Base-by-base conservation (phyloP, 2,113 vertebrate genomes). In the Lepus europaeus region DNA sequence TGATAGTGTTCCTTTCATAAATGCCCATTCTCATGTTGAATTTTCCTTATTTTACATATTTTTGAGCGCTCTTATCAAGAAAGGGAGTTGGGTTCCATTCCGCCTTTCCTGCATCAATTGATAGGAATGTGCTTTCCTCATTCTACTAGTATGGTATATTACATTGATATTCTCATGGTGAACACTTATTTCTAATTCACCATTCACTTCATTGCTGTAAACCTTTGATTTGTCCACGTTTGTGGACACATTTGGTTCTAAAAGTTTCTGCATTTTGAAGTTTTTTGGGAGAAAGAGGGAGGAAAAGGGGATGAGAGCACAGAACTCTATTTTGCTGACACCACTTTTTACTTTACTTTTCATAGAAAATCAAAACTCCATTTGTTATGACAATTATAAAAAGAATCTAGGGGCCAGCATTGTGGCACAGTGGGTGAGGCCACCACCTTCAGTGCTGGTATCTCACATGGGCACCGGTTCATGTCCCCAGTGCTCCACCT, bases 341-440 rank as follows among this genome's bases (percentile, higher is more conserved):
- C 22, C 14, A 63, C 6, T 31, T 33, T 16, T 85, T 77, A 88
- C 76, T 73, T 90, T 72, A 59, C 19, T n/a, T 94, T 81, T 78
- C 59, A 69, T 64, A 27, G 49, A 53, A 61, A 78, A 49, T 36
- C 45, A 12, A 81, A 56, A 36, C 8, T 1, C 6, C 53, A 25
- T 22, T 68, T 93, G 7, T 39, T 83, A 77, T 45, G 45, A 77
- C n/a, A 92, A 90, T 93, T 78, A 69, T 63, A 56, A 66, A 83
- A 70, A 36, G 72, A 45, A 39, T 68, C 66, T 89, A 45, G 45
- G 6, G 6, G 45, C 45, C 45, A 45, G 45, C 45, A 45, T 45
- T 45, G 45, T 45, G 45, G 45, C 45, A 45, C 45, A 45, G 45
- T 45, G 45, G 7, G 6, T 45, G 45, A 45, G 45, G 7, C 45